Evolutionary conservation across 2,888 invertebrate genomes (phyloP).

Genomic region (Lithophane leautieri): DNA sequence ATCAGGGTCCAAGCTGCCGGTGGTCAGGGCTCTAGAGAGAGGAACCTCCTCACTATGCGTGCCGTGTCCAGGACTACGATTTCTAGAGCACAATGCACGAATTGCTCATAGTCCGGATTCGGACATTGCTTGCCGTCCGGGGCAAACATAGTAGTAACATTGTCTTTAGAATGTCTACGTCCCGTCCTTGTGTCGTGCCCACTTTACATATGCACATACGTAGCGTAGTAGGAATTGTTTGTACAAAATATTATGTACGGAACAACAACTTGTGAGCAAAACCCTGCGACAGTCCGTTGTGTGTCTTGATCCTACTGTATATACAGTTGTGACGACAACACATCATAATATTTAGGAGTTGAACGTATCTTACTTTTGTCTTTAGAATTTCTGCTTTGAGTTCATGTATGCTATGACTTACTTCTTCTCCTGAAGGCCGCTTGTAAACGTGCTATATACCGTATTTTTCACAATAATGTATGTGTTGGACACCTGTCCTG

Average conservation of each 20-base stretch:
- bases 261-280: constrained; percentile 14
- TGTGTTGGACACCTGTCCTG: no score
- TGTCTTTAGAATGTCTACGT: background rate
- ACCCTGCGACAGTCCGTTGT: background rate
- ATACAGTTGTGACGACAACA: background rate
- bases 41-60: no score
- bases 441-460: no score
- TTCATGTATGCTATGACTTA: no score
- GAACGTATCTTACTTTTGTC: background rate
- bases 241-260: constrained; percentile 27
- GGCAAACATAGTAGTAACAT: background rate
- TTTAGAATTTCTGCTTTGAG: background rate
- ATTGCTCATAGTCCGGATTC: background rate
- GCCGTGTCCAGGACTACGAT: no score
- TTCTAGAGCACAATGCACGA: no score
- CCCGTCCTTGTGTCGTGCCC: background rate
- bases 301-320: background rate
- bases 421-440: no score
- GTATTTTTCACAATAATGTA: no score
- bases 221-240: constrained; percentile 26
- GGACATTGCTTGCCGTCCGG: constrained; percentile 4
- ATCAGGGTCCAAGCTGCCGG: no score
- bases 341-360: background rate
- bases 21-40: no score
- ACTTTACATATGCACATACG: constrained; percentile 24